These are phyloP conservation scores for Ganaspis sp. DNA, from an alignment of 1,140 invertebrate genomes.

Conservation along the genomic window DNA sequence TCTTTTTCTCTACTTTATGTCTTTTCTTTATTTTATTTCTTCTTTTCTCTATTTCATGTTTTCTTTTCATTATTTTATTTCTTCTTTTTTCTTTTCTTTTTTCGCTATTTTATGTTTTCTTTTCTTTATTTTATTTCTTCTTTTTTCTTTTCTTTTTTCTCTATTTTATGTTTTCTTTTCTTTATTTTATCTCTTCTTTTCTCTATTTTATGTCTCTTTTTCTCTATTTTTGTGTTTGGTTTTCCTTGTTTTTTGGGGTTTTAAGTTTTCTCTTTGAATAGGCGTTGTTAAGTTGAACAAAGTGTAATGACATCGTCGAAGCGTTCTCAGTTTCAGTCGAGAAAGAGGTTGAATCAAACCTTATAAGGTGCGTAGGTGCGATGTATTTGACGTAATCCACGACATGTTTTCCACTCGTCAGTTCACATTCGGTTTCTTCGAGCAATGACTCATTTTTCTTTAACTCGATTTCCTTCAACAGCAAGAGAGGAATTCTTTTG, in stretches of 20 bases:
- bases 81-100: too few relatives aligned
- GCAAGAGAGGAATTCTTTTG: background rate
- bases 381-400: constrained; percentile 46
- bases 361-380: constrained; percentile 50
- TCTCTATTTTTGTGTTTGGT: too few relatives aligned
- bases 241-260: background rate
- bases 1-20: too few relatives aligned
- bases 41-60: too few relatives aligned
- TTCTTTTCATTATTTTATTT: too few relatives aligned
- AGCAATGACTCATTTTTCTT: constrained; percentile 12
- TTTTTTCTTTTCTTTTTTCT: too few relatives aligned
- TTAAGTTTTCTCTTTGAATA: background rate
- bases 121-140: too few relatives aligned
- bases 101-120: too few relatives aligned
- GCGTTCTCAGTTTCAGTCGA: background rate
- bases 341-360: constrained; percentile 35
- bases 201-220: too few relatives aligned
- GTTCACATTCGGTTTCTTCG: constrained; percentile 24
- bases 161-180: too few relatives aligned
- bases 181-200: too few relatives aligned
- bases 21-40: too few relatives aligned
- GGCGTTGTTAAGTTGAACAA: background rate
- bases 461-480: constrained; percentile 1
- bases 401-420: constrained; percentile 44
- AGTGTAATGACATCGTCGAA: background rate